Percentiles rank a stretch among this genome's conserved stretches.
Evolutionary conservation across 2,113 vertebrate genomes (phyloP).

Genomic region (Manacus vitellinus): DNA sequence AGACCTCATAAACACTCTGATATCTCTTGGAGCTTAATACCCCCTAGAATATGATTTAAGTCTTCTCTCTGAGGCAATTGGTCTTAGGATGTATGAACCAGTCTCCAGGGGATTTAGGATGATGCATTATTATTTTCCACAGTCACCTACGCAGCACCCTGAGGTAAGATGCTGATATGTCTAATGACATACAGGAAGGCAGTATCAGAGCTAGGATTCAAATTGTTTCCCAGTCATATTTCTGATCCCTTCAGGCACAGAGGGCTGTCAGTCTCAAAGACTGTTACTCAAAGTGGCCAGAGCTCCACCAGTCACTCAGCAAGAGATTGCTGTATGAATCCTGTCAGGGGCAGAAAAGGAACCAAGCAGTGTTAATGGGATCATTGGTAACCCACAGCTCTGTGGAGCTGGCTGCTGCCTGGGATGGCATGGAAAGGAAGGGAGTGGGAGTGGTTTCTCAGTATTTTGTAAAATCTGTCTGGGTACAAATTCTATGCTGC

Average conservation of each 20-base stretch:
- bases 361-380: background rate
- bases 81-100: background rate
- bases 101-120: constrained; percentile 22
- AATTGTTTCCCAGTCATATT: background rate
- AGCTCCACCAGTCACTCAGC: background rate
- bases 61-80: background rate
- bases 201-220: background rate
- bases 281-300: background rate
- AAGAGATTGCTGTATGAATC: background rate
- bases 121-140: constrained; percentile 38
- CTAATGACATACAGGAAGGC: background rate
- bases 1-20: background rate
- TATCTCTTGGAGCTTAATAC: constrained; percentile 45
- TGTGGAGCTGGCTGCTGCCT: background rate
- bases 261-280: background rate
- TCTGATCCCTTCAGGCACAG: background rate
- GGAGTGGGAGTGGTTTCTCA: background rate
- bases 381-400: constrained; percentile 7
- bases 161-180: constrained; percentile 10
- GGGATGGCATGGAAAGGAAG: background rate
- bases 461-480: background rate
- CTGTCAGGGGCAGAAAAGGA: constrained; percentile 49
- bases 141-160: constrained; percentile 40
- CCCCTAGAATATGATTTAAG: background rate
- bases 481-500: background rate